Conservation (phyloP, 1,140 invertebrate genomes). For the Saccostrea glomerata region DNA sequence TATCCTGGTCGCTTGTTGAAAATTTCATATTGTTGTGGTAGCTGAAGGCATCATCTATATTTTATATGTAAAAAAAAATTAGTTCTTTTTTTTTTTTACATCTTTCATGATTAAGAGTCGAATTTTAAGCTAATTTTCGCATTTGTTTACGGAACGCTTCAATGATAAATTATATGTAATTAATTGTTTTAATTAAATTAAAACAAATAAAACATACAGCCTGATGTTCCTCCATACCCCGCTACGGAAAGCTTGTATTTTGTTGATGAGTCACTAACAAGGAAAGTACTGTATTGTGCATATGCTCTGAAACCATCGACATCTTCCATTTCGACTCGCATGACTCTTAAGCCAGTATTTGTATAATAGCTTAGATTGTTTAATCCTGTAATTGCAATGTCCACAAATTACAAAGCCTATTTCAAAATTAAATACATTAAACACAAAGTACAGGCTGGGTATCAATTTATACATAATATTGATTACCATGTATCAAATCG, state of each 20-base stretch:
- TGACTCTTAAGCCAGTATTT: neutral
- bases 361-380: neutral
- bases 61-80: no score
- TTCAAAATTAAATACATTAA: no score
- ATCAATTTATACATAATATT: no score
- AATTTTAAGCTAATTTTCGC: no score
- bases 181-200: no score
- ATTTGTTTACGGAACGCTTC: no score
- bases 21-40: neutral
- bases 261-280: neutral
- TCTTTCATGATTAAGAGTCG: no score
- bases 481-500: no score
- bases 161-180: no score
- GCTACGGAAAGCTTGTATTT: neutral
- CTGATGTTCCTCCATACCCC: neutral
- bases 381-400: neutral
- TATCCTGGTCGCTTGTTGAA: neutral
- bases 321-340: constrained; percentile 7
- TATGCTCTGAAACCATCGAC: neutral
- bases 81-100: no score
- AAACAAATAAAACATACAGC: neutral
- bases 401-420: no score
- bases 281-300: neutral
- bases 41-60: constrained; percentile 3
- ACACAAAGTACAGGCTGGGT: no score